Percentiles rank a stretch among this genome's conserved stretches.
These are phyloP conservation scores for Agrotis segetum DNA, from an alignment of 2,888 invertebrate species.

Conservation along the genomic window DNA sequence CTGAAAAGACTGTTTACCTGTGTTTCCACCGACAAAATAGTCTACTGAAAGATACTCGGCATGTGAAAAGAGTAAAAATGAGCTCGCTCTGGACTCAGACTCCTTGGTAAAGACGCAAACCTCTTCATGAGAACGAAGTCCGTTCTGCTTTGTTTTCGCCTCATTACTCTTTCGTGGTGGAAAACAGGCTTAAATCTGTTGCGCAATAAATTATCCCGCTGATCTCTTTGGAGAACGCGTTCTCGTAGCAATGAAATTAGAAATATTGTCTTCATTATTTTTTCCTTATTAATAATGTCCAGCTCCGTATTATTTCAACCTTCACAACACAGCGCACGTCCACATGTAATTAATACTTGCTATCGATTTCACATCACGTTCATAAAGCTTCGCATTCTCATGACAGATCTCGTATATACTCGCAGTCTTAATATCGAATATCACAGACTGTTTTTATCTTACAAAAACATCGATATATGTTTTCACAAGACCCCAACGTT, in stretches of 20 bases:
- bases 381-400: slow-evolving; percentile 43
- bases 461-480: slow-evolving; percentile 68
- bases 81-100: no score
- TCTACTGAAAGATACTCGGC: no score
- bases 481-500: slow-evolving; percentile 65
- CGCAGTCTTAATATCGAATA: slow-evolving; percentile 50
- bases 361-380: slow-evolving; percentile 58
- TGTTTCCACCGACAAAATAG: no score
- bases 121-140: no score
- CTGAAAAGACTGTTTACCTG: no score
- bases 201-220: background rate
- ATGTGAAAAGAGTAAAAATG: no score
- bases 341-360: slow-evolving; percentile 50
- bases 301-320: slow-evolving; percentile 35
- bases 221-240: background rate
- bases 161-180: no score
- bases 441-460: slow-evolving; percentile 59
- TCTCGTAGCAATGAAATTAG: slow-evolving; percentile 5
- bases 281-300: slow-evolving; percentile 11
- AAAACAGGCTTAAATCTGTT: background rate
- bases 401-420: slow-evolving; percentile 26
- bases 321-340: slow-evolving; percentile 28
- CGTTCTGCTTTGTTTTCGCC: no score
- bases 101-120: no score
- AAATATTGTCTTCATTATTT: slow-evolving; percentile 20